Evolutionary conservation across 2,113 vertebrate genomes (phyloP), one percentile per base, ranked within the genome.

Genomic region (Engystomops pustulosus): DNA sequence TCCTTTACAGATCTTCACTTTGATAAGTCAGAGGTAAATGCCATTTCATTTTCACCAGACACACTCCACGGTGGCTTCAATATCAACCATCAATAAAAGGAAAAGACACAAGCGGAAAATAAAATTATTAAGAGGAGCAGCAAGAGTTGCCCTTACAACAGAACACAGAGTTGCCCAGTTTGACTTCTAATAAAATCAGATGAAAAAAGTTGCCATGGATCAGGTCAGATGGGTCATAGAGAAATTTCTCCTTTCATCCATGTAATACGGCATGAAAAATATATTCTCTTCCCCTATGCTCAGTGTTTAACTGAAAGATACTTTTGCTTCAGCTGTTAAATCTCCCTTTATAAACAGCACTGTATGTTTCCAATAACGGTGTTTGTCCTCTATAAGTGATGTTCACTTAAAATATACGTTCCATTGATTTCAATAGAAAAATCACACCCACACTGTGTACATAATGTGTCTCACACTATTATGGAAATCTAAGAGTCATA

Each of bases 261-360:
- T 58, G 51, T 82, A 58, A 82, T 72, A 34, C 70, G 36, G 67
- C 80, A 58, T 82, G 80, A 71, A 82, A 53, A 72, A 58, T 72
- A 32, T 51, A n/a, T 71, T 81, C 12, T 81, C 65, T 58, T 36
- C 62, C 23, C 6, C 7, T n/a, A 10, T n/a, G 62, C 67, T 25
- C 47, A 36, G 12, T 81, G 30, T 70, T 80, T 71, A 69, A 44
- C 47, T 38, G 47, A 20, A 80, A 41, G 32, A 53, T 9, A 53
- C 25, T 70, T 80, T 69, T 65, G 62, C 68, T 80, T 69, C 47
- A 3, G 36, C 18, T 68, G 77, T 80, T 10, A 11, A 68, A 11
- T 49, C 2, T 80, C 65, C 11, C 32, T n/a, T n/a, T n/a, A n/a
- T n/a, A n/a, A n/a, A n/a, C n/a, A n/a, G n/a, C n/a, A n/a, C n/a